Evolutionary conservation across 2,797 vertebrate genomes (phyloP), one percentile per base, ranked within the genome.

Genomic region (Danio choprae): DNA sequence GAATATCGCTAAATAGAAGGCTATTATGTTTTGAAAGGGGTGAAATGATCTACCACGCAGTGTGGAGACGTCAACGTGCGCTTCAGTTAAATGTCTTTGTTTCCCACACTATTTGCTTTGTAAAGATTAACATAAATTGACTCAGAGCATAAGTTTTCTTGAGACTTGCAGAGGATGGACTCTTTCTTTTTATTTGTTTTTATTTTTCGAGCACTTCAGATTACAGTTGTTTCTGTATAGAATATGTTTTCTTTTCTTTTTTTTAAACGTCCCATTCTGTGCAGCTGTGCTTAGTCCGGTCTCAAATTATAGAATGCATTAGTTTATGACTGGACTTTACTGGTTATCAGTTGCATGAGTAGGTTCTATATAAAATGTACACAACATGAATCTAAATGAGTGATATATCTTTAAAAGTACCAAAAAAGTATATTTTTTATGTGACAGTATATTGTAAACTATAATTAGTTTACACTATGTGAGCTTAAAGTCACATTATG

Each of bases 121-220:
- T 98, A 97, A 98, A 98, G 96, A 98, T 98, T 97, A 97, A 98
- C 97, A 98, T 98, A 98, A 98, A 99, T 99, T 98, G 97, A 98
- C 97, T 99, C 97, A 97, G 98, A 59, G 29, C 64, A 50, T 51
- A 40, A 51, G 76, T 78, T 69, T 77, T 46, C 51, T 44, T 38
- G 10, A 53, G 48, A 55, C 7, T 55, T 43, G 46, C 7, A 16
- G n/a, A 50, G 43, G 64, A 36, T 11, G n/a, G 16, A 50, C 15
- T n/a, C 16, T 41, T 69, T 60, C 29, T 40, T 36, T 15, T 41
- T 40, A 59, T 29, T 60, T 40, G 12, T 50, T 69, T 6, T 50
- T 50, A 11, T 50, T 59, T 5, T 40, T 18, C 59, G n/a, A 48
- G 44, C 16, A 22, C 12, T 40, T 15, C 20, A 68, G 63, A 48